These are phyloP conservation scores for Archips xylosteana DNA, from an alignment of 2,888 invertebrate genomes.

Conservation along the genomic window DNA sequence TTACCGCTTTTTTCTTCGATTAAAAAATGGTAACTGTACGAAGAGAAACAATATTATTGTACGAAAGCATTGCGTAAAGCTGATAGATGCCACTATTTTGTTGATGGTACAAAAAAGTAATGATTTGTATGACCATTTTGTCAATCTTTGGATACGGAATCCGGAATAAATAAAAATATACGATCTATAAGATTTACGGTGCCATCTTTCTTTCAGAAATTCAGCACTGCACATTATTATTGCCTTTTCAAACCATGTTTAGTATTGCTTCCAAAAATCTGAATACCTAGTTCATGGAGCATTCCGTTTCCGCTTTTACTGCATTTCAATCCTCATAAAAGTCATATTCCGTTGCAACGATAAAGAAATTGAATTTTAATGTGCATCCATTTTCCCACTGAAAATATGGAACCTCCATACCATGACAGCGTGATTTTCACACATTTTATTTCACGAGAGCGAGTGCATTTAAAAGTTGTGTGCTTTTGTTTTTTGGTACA, in stretches of 20 bases:
- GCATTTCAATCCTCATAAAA: conserved; percentile 29
- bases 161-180: no score
- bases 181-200: no score
- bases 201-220: no score
- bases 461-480: background rate
- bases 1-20: no score
- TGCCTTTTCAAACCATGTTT: background rate
- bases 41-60: no score
- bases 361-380: conserved; percentile 38
- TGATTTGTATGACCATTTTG: no score
- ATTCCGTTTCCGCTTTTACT: conserved; percentile 2
- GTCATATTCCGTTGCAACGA: conserved; percentile 26
- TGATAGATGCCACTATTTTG: no score
- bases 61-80: no score
- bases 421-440: background rate
- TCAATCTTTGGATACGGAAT: no score
- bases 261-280: background rate
- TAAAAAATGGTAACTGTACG: no score
- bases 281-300: conserved; percentile 6
- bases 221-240: background rate
- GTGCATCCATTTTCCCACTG: conserved; percentile 22
- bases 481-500: background rate
- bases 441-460: background rate
- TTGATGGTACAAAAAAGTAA: no score
- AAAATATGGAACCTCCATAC: conserved; percentile 6